Base-by-base conservation (phyloP, 2,797 vertebrate genomes). In the Caiman crocodilus region DNA sequence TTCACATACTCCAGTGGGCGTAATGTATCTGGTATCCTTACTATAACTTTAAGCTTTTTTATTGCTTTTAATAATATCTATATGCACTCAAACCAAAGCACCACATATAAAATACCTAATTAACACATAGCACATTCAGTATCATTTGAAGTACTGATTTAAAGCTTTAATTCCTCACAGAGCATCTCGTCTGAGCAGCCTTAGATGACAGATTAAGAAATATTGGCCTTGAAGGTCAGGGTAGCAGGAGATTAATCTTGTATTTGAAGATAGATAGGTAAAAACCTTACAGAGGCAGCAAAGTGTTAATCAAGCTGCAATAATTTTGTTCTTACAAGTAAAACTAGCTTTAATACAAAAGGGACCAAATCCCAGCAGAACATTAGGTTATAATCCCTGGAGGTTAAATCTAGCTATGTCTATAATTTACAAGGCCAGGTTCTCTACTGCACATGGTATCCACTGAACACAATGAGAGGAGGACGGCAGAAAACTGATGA, bases 401-500 rank as follows among this genome's bases (percentile, higher is more conserved):
- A 78, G 59, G 35, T 26, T 30, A 94, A 93, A 42, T 13, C 28
- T 79, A 4, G 0, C 78, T 95, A 85, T 0, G 0, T 18, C 81
- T 89, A 14, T 55, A 89, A 50, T 64, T 75, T 85, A 57, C 20
- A 82, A 77, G 67, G 63, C 16, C 79, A 50, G 89, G 57, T 92
- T 93, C 88, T 95, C 67, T 81, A 83, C 58, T 12, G 56, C 14
- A 73, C 11, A 74, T 16, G 59, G 76, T 30, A 83, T n/a, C 50
- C 82, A 57, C 64, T 60, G 79, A 85, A 89, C 84, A 89, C 65
- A 88, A 82, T 84, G 84, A 63, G 20, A 30, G 21, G 79, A 91
- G 71, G 59, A 89, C 84, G 87, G 89, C 87, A 87, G 77, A 95
- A 87, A 90, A 84, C 71, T 91, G 90, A 92, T 96, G 96, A 95